Percentiles rank a stretch among this genome's conserved stretches.
Conservation (phyloP, 2,888 invertebrate species). For the Coelinius sp. region DNA sequence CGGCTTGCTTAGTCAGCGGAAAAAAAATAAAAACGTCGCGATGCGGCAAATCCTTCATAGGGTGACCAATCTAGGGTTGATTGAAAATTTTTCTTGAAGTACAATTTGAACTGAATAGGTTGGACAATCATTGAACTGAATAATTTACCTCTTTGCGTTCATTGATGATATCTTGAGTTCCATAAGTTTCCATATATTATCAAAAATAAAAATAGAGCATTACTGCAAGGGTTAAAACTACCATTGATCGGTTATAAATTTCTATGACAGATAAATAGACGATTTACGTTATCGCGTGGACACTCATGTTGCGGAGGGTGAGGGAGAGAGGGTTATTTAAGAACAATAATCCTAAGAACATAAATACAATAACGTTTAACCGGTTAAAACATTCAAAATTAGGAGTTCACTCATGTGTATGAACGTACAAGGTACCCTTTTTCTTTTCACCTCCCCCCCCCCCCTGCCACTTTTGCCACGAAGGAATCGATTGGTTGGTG, state of each 20-base stretch:
- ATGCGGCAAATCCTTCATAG: too few relatives aligned
- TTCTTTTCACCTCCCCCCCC: slow-evolving; percentile 15
- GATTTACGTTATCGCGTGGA: not conserved
- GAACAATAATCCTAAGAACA: not conserved
- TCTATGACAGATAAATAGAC: not conserved
- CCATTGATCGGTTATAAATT: not conserved
- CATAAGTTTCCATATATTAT: too few relatives aligned
- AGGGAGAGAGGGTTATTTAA: not conserved
- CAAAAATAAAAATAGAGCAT: not conserved
- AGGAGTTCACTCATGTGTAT: slow-evolving; percentile 53
- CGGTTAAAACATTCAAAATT: slow-evolving; percentile 55
- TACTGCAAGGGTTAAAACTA: not conserved
- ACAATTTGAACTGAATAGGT: too few relatives aligned
- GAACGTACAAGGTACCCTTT: not conserved
- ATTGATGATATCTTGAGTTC: too few relatives aligned
- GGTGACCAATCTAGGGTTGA: too few relatives aligned
- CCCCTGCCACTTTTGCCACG: too few relatives aligned
- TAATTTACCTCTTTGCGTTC: too few relatives aligned
- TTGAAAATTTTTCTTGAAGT: too few relatives aligned
- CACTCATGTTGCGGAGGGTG: not conserved
- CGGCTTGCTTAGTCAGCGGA: too few relatives aligned
- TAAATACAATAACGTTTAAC: not conserved
- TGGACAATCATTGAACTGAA: too few relatives aligned
- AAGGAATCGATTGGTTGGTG: slow-evolving; percentile 65
- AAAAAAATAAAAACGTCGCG: too few relatives aligned